Base-by-base conservation (phyloP, 2,797 vertebrate genomes). In the Myotis daubentonii region DNA sequence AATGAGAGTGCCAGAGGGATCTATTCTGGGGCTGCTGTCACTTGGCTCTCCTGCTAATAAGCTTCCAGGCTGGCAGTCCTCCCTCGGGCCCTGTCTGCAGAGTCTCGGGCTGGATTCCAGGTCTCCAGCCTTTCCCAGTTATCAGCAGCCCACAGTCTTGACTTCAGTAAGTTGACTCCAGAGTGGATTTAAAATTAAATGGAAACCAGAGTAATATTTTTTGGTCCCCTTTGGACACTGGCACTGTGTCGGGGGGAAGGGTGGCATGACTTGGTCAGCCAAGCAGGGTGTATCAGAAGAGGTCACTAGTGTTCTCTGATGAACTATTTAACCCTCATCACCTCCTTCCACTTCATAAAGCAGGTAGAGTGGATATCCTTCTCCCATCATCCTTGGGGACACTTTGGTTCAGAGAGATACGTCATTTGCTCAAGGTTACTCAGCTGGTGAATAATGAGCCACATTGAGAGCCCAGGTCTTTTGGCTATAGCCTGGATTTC, bases 11-110 rank as follows among this genome's bases (percentile, higher is more conserved):
- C 91, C 93, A 5, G 47, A n/a, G 87, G 86, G 53, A 68, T 85
- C 90, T 92, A 23, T 93, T 96, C 93, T 44, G 66, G 91, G 83
- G 22, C 75, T 6, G 4, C 83, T 5, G 65, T 84, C 72, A n/a
- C 87, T 94, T 8, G 49, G 89, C 36, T 79, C 44, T 87, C 65
- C 20, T 72, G 93, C 92, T 95, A 94, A 93, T 88, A 76, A 86
- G 91, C 92, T 82, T 71, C 60, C 22, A 13, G 84, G 1, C 0
- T 6, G 65, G 91, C 13, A 25, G 38, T 19, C 36, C 65, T 92
- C 47, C 49, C 70, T 17, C 0, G 0, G 44, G 65, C 78, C 0
- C 4, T 5, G 17, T 80, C 68, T 10, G 7, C 19, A 3, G 81
- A 3, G 84, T 44, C 49, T 6, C 0, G 0, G 60, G 71, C 36